phyloP scores from a whole-genome alignment of 2,797 vertebrate genomes.

The Periophthalmus magnuspinnatus region DNA sequence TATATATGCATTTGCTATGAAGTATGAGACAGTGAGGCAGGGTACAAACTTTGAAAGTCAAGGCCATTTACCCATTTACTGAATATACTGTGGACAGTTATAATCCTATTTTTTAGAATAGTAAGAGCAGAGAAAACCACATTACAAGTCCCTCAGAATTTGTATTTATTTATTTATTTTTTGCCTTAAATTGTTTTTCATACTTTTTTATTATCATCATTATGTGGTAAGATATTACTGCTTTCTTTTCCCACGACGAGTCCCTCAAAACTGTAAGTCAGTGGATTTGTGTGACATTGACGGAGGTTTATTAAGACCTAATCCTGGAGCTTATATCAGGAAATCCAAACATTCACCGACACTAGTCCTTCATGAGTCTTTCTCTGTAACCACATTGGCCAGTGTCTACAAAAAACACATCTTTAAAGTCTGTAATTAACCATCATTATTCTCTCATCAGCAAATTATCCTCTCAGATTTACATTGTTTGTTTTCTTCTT shows the following conservation, averaged over 20 bases:
- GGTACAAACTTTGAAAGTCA: too few relatives aligned
- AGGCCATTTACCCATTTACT: too few relatives aligned
- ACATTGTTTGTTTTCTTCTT: neutral
- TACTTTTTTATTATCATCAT: neutral
- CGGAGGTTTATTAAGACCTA: slow-evolving; percentile 55
- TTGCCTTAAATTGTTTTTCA: neutral
- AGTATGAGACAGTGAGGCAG: too few relatives aligned
- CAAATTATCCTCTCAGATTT: slow-evolving; percentile 5
- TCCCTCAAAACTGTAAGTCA: slow-evolving; percentile 28
- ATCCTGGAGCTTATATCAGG: slow-evolving; percentile 56
- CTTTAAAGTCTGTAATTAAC: slow-evolving; percentile 9
- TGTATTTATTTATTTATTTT: too few relatives aligned
- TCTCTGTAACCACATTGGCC: slow-evolving; percentile 7
- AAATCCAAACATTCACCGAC: slow-evolving; percentile 45
- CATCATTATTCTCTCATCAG: slow-evolving; percentile 8
- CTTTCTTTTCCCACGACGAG: slow-evolving; percentile 53
- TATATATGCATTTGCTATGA: too few relatives aligned
- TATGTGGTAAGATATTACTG: neutral
- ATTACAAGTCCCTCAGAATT: neutral
- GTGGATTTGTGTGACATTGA: slow-evolving; percentile 47
- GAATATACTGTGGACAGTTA: neutral
- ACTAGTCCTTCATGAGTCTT: slow-evolving; percentile 24
- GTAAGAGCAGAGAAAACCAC: neutral
- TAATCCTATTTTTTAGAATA: neutral
- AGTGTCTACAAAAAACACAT: slow-evolving; percentile 9